These are phyloP conservation scores for Physeter macrocephalus DNA, from an alignment of 2,113 vertebrate genomes.

Conservation along the genomic window DNA sequence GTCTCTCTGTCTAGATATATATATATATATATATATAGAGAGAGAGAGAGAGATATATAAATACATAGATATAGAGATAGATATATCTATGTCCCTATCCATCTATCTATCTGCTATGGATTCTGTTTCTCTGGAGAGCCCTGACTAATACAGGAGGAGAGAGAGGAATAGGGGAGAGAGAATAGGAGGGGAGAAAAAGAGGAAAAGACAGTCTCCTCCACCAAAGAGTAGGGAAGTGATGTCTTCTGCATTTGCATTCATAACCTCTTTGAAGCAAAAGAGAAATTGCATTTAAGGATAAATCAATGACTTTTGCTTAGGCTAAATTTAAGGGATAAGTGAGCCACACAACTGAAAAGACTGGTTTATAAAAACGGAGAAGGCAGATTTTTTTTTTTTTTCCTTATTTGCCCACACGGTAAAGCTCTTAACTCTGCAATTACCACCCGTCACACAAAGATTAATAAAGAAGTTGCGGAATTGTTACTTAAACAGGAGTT, in stretches of 20 bases:
- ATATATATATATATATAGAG: neutral
- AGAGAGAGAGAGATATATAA: fast-evolving
- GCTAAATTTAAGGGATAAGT: neutral
- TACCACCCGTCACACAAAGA: neutral
- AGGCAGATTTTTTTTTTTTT: neutral
- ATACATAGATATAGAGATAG: no score
- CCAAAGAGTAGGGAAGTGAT: neutral
- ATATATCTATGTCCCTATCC: neutral
- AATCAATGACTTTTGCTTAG: neutral
- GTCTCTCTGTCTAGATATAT: no score
- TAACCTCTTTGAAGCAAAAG: neutral
- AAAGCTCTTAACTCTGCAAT: neutral
- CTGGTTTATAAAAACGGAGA: neutral
- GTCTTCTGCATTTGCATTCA: neutral
- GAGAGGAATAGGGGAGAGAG: no score
- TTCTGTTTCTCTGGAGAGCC: neutral
- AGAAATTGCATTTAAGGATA: neutral
- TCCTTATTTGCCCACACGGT: neutral
- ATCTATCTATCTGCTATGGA: neutral
- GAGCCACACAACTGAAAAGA: neutral
- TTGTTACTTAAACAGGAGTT: neutral
- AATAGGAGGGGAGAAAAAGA: no score
- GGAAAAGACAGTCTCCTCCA: neutral
- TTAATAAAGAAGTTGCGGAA: neutral
- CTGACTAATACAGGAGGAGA: neutral